Evolutionary conservation across 2,888 invertebrate species (phyloP).

Genomic region (Aspidiotus rigidus): DNA sequence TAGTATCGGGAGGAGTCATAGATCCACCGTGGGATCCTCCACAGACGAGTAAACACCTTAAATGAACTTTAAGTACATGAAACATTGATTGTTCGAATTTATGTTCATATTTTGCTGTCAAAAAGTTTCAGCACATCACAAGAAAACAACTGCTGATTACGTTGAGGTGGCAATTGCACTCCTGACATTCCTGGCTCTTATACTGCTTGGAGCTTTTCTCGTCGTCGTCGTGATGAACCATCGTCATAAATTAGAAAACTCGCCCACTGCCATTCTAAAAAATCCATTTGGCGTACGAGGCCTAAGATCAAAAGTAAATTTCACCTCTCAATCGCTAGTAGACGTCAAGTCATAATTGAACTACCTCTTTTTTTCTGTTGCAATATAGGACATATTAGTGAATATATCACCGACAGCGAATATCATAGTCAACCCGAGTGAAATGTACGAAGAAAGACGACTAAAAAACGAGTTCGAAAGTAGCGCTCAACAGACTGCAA

Average conservation of each 20-base stretch:
- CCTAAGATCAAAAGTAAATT: conserved; percentile 50
- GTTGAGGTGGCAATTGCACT: conserved; percentile 56
- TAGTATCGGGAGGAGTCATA: conserved; percentile 44
- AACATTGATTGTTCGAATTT: neutral
- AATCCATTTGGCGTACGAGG: conserved; percentile 57
- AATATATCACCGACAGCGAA: conserved; percentile 50
- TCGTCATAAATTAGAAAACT: conserved; percentile 53
- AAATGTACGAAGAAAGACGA: conserved; percentile 31
- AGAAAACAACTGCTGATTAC: conserved; percentile 52
- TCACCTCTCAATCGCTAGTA: neutral
- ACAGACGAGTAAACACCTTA: conserved; percentile 49
- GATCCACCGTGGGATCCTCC: conserved; percentile 48
- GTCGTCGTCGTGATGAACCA: conserved; percentile 53
- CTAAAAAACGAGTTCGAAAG: conserved; percentile 25
- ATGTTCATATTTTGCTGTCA: neutral
- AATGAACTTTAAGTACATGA: neutral
- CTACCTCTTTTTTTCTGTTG: conserved; percentile 27
- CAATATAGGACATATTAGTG: conserved; percentile 50
- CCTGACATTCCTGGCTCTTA: conserved; percentile 55
- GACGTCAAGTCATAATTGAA: neutral
- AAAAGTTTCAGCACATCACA: conserved; percentile 40
- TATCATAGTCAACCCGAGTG: conserved; percentile 34
- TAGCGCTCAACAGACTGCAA: conserved; percentile 8
- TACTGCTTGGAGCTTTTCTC: conserved; percentile 54
- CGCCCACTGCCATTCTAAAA: conserved; percentile 50